Conservation (phyloP, 1,140 invertebrate genomes). For the Ceratina australensis region DNA sequence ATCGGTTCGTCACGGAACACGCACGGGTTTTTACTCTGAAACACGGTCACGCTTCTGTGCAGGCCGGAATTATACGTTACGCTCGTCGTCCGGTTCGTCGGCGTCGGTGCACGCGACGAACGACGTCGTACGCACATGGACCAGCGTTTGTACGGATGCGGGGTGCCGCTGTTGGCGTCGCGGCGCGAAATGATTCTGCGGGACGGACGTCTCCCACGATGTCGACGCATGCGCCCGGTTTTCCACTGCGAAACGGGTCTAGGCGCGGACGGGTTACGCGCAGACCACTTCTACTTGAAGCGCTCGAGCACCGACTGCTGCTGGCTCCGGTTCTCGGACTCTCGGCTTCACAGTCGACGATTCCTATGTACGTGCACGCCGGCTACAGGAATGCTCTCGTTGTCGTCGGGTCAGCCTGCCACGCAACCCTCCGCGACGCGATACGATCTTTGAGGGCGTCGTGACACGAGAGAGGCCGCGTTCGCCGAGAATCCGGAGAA, state of each 20-base stretch:
- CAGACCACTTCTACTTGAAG: conserved; percentile 49
- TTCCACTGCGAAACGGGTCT: conserved; percentile 23
- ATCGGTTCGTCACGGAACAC: neutral
- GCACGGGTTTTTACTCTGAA: too few species aligned
- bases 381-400: conserved; percentile 26
- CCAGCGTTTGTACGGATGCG: conserved; percentile 50
- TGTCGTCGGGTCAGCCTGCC: conserved; percentile 35
- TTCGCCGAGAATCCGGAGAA: conserved; percentile 17
- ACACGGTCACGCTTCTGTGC: too few species aligned
- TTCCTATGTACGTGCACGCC: neutral
- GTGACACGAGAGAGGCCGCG: neutral
- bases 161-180: conserved; percentile 57
- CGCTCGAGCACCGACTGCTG: conserved; percentile 33
- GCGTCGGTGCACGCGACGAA: conserved; percentile 56
- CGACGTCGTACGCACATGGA: conserved; percentile 63
- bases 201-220: conserved; percentile 3
- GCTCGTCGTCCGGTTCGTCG: conserved; percentile 31
- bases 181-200: conserved; percentile 64
- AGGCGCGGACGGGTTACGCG: conserved; percentile 52
- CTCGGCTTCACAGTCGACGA: too few species aligned
- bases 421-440: neutral
- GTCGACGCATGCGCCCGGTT: conserved; percentile 51
- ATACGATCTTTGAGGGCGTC: conserved; percentile 30
- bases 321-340: neutral
- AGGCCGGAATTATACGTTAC: neutral